Conservation (phyloP, 2,888 invertebrate genomes). For the Ophioninae sp. region DNA sequence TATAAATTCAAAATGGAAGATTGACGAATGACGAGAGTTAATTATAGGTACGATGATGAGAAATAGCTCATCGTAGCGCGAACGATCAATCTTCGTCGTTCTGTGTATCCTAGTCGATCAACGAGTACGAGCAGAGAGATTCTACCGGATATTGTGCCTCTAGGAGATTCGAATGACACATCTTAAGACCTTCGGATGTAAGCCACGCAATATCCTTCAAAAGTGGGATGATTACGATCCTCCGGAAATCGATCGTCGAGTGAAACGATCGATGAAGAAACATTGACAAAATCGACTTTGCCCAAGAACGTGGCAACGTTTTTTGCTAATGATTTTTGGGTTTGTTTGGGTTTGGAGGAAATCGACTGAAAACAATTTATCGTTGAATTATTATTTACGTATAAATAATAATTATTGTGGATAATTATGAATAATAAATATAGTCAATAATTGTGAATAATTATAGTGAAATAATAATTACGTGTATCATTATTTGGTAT, state of each 20-base stretch:
- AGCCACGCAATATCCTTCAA: constrained; percentile 8
- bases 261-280: neutral
- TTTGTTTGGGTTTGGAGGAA: neutral
- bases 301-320: neutral
- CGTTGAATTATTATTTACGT: too few species aligned
- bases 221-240: neutral
- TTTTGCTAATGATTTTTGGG: neutral
- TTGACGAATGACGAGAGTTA: constrained; percentile 58
- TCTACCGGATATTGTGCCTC: constrained; percentile 32
- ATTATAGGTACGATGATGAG: constrained; percentile 61
- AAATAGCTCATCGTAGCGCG: constrained; percentile 57
- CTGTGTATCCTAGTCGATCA: neutral
- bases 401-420: too few species aligned
- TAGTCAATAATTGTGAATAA: too few species aligned
- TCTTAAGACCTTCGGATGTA: constrained; percentile 25
- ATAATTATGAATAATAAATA: too few species aligned
- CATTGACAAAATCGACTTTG: neutral
- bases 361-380: constrained; percentile 1
- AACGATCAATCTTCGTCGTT: constrained; percentile 37
- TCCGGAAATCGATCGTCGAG: constrained; percentile 5
- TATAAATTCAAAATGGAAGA: too few species aligned
- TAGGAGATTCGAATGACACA: constrained; percentile 24
- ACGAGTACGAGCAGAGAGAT: constrained; percentile 3
- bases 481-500: too few species aligned
- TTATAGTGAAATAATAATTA: too few species aligned